Evolutionary conservation across 1,140 invertebrate species (phyloP).

Genomic region (Calosoma granatense): DNA sequence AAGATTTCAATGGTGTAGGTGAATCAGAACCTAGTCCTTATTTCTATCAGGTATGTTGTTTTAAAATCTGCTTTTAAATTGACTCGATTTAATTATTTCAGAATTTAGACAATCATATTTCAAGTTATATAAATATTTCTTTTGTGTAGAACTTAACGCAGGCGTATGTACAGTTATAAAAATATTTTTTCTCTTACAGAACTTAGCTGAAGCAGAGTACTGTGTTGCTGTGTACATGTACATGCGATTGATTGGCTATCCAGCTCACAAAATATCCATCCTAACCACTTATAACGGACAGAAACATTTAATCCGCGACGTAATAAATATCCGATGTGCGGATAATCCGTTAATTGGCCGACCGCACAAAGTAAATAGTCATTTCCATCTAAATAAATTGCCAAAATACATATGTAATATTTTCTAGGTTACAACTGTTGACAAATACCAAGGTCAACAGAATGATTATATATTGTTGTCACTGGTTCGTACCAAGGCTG

Average conservation of each 20-base stretch:
- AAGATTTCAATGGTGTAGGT: constrained; percentile 93
- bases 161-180: too few species aligned
- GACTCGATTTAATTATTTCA: neutral
- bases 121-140: constrained; percentile 3
- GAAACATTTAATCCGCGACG: constrained; percentile 93
- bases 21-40: constrained; percentile 97
- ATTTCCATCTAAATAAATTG: constrained; percentile 3
- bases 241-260: constrained; percentile 95
- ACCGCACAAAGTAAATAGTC: constrained; percentile 72
- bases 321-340: constrained; percentile 88
- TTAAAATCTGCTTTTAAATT: constrained; percentile 9
- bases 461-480: constrained; percentile 98
- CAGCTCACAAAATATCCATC: constrained; percentile 95
- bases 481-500: constrained; percentile 87
- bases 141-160: too few species aligned
- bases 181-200: constrained; percentile 45
- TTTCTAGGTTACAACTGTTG: constrained; percentile 76
- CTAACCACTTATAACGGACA: constrained; percentile 99
- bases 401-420: constrained; percentile 5
- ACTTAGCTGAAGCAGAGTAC: constrained; percentile 98
- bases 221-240: constrained; percentile 98
- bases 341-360: constrained; percentile 93
- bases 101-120: constrained; percentile 1
- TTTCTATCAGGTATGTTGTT: constrained; percentile 76
- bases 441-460: constrained; percentile 99